A percentile compares a stretch with the other conserved stretches of the same genome.
phyloP scores from a whole-genome alignment of 2,797 vertebrate genomes.

The Nyctibius grandis region DNA sequence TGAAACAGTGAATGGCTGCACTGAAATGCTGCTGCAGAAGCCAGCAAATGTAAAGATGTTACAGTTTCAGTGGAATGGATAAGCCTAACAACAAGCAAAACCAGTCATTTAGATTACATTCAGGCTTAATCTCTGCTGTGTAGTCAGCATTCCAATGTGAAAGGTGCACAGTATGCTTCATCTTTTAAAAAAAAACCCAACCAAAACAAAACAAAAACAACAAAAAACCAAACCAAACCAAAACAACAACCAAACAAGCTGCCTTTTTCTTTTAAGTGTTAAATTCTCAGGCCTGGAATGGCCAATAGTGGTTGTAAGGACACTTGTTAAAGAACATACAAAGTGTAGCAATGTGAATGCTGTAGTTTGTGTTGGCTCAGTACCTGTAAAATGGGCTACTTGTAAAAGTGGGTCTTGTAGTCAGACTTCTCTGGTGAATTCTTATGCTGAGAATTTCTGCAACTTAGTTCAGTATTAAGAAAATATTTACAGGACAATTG shows the following conservation, averaged over 20 bases:
- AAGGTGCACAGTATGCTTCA: background rate
- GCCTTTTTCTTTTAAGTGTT: too few species aligned
- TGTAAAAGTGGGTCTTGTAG: background rate
- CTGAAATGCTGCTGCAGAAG: background rate
- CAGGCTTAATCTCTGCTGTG: background rate
- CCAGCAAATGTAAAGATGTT: background rate
- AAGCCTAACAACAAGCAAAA: background rate
- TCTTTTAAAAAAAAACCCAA: background rate
- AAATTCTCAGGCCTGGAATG: background rate
- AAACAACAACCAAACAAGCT: too few species aligned
- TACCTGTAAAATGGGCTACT: background rate
- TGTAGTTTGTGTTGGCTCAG: background rate
- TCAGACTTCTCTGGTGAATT: background rate
- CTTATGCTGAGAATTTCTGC: background rate
- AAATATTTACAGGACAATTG: background rate
- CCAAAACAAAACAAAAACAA: too few species aligned
- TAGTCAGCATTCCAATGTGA: background rate
- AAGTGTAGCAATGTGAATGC: background rate
- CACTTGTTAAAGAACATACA: background rate
- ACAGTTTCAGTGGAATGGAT: background rate
- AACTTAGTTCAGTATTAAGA: background rate
- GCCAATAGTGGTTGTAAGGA: background rate
- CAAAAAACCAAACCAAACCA: too few species aligned
- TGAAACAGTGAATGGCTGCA: background rate
- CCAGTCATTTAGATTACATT: background rate